These are phyloP conservation scores for Helleia helle DNA, from an alignment of 2,888 invertebrate species.

Conservation along the genomic window DNA sequence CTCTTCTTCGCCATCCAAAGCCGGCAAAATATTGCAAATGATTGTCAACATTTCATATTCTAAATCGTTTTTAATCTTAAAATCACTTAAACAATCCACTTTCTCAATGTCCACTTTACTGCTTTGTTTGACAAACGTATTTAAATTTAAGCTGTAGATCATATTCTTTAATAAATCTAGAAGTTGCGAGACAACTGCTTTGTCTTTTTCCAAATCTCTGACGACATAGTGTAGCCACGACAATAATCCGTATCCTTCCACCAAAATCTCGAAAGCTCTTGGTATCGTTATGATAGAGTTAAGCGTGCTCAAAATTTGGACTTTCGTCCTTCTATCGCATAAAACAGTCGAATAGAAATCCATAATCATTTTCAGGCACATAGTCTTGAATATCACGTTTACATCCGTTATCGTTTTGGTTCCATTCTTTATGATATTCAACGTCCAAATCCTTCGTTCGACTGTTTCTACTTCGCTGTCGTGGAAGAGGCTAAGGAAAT, in stretches of 20 bases:
- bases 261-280: slow-evolving; percentile 77
- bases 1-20: slow-evolving; percentile 39
- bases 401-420: slow-evolving; percentile 84
- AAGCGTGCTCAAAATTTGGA: slow-evolving; percentile 78
- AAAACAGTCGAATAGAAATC: slow-evolving; percentile 78
- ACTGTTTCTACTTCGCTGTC: slow-evolving; percentile 81
- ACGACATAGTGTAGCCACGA: slow-evolving; percentile 76
- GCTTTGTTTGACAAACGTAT: slow-evolving; percentile 36
- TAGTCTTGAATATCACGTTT: slow-evolving; percentile 79
- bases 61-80: slow-evolving; percentile 48
- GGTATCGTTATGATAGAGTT: slow-evolving; percentile 76
- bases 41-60: slow-evolving; percentile 48
- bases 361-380: slow-evolving; percentile 84
- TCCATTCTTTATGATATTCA: slow-evolving; percentile 84
- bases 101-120: slow-evolving; percentile 27
- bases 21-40: slow-evolving; percentile 36
- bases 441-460: slow-evolving; percentile 83
- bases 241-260: slow-evolving; percentile 79
- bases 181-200: slow-evolving; percentile 31
- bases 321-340: slow-evolving; percentile 76
- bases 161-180: slow-evolving; percentile 38
- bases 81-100: slow-evolving; percentile 30
- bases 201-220: slow-evolving; percentile 34
- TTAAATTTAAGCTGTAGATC: slow-evolving; percentile 40
- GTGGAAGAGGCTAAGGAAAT: slow-evolving; percentile 88